Conservation (phyloP, 2,797 vertebrate genomes). For the Acestrorhynchus altus region DNA sequence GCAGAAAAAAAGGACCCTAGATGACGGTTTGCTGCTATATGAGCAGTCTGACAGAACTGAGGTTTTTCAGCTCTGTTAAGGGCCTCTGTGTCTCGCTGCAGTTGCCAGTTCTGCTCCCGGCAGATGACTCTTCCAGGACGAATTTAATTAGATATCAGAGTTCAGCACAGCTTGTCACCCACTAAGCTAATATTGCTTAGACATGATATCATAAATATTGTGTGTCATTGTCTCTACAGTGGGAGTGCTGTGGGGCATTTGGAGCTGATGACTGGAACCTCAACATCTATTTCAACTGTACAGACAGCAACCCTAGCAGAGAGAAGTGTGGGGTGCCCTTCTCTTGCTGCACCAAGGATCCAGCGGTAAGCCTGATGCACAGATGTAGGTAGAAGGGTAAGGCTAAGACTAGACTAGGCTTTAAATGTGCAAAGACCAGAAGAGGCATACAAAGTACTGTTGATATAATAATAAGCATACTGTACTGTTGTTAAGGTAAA, state of each 20-base stretch:
- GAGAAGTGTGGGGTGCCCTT: conserved; percentile 98
- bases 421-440: no score
- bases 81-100: conserved; percentile 13
- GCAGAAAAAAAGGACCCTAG: background rate
- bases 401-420: no score
- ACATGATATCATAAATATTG: background rate
- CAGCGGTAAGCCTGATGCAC: conserved; percentile 81
- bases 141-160: conserved; percentile 43
- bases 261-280: conserved; percentile 97
- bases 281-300: conserved; percentile 99
- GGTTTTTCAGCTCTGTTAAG: conserved; percentile 15
- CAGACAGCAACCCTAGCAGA: conserved; percentile 93
- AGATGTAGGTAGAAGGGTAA: background rate
- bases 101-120: conserved; percentile 14
- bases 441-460: no score
- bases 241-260: conserved; percentile 98
- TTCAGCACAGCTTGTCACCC: conserved; percentile 22
- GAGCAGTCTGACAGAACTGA: background rate
- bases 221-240: conserved; percentile 74
- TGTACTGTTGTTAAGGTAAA: no score
- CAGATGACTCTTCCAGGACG: conserved; percentile 25
- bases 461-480: no score
- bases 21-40: background rate
- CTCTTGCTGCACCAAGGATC: conserved; percentile 98
- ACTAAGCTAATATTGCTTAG: background rate